Percentiles rank a stretch among this genome's conserved stretches.
phyloP scores from a whole-genome alignment of 2,113 vertebrate genomes.

The Calidris pygmaea region DNA sequence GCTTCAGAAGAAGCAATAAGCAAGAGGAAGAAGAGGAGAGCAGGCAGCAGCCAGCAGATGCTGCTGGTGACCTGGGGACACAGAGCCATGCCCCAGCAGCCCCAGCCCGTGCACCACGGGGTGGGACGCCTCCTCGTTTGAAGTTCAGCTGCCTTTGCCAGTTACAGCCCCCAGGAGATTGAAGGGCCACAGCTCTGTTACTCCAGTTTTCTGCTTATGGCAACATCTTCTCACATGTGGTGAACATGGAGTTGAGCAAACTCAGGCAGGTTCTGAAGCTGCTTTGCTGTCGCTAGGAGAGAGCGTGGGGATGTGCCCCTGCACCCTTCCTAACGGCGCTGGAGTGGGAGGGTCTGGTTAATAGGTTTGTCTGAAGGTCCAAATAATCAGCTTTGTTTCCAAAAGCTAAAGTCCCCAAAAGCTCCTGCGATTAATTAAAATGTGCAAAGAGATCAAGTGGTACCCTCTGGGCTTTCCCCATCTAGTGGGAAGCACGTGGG shows the following conservation, averaged over 20 bases:
- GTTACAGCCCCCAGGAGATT: neutral
- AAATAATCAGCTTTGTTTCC: neutral
- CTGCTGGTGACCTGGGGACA: neutral
- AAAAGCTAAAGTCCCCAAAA: constrained; percentile 9
- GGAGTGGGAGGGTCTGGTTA: neutral
- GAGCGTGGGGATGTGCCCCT: rapidly evolving
- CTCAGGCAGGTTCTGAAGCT: neutral
- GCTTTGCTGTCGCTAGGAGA: neutral
- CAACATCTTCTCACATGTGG: neutral
- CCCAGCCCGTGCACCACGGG: neutral
- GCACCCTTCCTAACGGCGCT: neutral
- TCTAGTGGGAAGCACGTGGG: neutral
- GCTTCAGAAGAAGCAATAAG: neutral
- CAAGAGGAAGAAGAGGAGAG: neutral
- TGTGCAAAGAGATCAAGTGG: neutral
- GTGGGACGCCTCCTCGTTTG: neutral
- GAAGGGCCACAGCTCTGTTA: neutral
- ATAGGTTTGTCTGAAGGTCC: neutral
- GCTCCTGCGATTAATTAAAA: neutral
- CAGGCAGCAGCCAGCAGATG: neutral
- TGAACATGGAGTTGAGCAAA: neutral
- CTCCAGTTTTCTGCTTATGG: neutral
- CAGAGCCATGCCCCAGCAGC: neutral
- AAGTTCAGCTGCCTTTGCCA: neutral
- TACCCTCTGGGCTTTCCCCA: neutral